Evolutionary conservation across 2,113 vertebrate species (phyloP).

Genomic region (Pampusana beccarii): DNA sequence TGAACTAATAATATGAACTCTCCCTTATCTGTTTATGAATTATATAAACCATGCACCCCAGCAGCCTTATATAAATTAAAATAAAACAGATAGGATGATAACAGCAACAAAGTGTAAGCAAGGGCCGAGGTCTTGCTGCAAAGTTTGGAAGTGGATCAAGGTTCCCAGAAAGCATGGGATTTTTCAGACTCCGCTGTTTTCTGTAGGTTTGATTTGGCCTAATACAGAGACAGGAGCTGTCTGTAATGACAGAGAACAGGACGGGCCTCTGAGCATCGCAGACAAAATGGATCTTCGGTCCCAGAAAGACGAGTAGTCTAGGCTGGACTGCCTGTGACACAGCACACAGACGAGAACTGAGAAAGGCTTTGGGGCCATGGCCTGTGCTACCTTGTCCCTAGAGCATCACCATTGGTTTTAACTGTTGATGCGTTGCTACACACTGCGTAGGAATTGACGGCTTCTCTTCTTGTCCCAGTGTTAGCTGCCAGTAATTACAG

Average conservation of each 20-base stretch:
- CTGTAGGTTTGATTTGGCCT: neutral
- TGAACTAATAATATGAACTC: constrained; percentile 15
- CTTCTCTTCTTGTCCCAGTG: neutral
- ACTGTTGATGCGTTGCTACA: neutral
- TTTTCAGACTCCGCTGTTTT: neutral
- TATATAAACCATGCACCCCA: neutral
- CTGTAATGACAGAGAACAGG: neutral
- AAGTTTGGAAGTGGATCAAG: neutral
- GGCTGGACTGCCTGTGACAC: neutral
- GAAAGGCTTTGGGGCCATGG: neutral
- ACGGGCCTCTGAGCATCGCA: neutral
- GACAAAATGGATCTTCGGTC: neutral
- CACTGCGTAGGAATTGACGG: neutral
- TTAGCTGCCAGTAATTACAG: neutral
- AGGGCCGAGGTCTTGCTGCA: neutral
- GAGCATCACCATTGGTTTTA: neutral
- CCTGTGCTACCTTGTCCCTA: neutral
- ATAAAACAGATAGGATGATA: neutral
- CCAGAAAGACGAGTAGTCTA: neutral
- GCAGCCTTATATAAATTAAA: neutral
- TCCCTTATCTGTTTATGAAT: constrained; percentile 40
- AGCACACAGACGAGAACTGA: neutral
- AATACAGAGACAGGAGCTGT: neutral
- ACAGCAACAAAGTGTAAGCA: neutral
- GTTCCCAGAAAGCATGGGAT: neutral